phyloP scores from a whole-genome alignment of 2,113 vertebrate genomes.

The Dolichallabes microphthalmus region DNA sequence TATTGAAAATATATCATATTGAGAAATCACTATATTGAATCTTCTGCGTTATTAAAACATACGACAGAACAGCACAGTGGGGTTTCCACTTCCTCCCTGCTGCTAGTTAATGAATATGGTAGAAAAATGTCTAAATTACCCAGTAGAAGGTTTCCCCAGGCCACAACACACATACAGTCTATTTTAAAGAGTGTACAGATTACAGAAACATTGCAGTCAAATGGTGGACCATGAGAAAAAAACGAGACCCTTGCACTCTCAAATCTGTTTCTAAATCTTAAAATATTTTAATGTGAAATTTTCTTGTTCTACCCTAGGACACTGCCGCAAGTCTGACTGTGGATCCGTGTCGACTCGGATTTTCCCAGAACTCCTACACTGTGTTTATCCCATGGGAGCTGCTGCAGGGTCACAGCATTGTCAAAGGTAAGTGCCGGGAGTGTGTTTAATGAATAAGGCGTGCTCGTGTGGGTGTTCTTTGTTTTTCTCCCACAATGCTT shows the following conservation, averaged over 20 bases:
- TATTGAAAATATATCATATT: no score
- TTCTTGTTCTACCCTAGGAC: constrained; percentile 62
- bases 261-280: neutral
- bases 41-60: no score
- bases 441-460: constrained; percentile 37
- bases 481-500: constrained; percentile 17
- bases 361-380: constrained; percentile 78
- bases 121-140: neutral
- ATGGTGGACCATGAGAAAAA: neutral
- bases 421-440: constrained; percentile 71
- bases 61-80: neutral
- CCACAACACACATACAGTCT: neutral
- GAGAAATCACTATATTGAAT: no score
- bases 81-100: neutral
- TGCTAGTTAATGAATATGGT: neutral
- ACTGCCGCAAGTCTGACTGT: constrained; percentile 64
- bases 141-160: neutral
- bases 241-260: neutral
- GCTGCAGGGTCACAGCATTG: constrained; percentile 70
- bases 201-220: neutral
- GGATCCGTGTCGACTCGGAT: constrained; percentile 71
- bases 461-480: constrained; percentile 4
- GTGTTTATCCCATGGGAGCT: constrained; percentile 73
- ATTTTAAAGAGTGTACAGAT: neutral
- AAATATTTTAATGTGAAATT: neutral